A percentile compares a stretch with the other conserved stretches of the same genome.
phyloP scores from a whole-genome alignment of 2,888 invertebrate species.

The Tupiocoris notatus region DNA sequence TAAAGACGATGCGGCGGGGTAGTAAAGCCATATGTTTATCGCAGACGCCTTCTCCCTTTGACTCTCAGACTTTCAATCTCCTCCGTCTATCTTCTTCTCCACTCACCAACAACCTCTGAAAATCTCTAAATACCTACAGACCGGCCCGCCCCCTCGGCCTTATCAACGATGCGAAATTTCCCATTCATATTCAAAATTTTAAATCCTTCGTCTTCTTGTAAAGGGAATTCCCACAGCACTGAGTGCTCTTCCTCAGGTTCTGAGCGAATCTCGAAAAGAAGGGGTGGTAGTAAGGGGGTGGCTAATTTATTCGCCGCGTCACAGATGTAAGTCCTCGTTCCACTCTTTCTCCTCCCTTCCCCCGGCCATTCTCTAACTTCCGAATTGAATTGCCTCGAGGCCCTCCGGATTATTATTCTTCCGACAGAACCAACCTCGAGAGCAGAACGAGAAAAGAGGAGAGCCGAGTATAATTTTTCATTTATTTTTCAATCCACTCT shows the following conservation, averaged over 20 bases:
- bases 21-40: conserved; percentile 41
- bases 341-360: neutral
- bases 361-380: neutral
- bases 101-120: neutral
- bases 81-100: neutral
- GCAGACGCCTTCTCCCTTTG: neutral
- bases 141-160: conserved; percentile 53
- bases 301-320: conserved; percentile 46
- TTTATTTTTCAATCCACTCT: conserved; percentile 48
- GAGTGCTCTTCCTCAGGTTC: neutral
- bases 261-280: neutral
- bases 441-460: conserved; percentile 23
- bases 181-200: conserved; percentile 89
- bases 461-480: conserved; percentile 46
- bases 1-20: conserved; percentile 20
- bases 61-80: neutral
- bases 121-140: conserved; percentile 41
- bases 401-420: conserved; percentile 42
- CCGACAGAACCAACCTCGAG: conserved; percentile 38
- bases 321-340: conserved; percentile 41
- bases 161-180: conserved; percentile 83
- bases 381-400: conserved; percentile 44
- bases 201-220: conserved; percentile 61
- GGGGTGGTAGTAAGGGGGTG: conserved; percentile 6
- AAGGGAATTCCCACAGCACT: conserved; percentile 12